Conservation (phyloP, 2,113 vertebrate species). For the Epinephelus lanceolatus region DNA sequence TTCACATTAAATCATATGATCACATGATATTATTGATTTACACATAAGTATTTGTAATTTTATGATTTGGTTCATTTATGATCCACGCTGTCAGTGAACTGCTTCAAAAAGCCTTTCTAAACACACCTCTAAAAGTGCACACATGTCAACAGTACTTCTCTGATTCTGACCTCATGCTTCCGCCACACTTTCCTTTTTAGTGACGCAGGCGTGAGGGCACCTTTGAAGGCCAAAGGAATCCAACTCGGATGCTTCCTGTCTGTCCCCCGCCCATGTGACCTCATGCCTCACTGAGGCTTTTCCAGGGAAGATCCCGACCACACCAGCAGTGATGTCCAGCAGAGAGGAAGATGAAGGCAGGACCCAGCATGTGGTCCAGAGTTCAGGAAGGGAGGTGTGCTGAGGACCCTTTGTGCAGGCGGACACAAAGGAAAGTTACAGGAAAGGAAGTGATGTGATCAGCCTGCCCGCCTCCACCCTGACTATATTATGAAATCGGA, state of each 20-base stretch:
- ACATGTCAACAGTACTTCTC: not conserved
- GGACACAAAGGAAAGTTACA: conserved; percentile 67
- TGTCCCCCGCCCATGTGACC: conserved; percentile 42
- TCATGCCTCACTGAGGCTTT: conserved; percentile 48
- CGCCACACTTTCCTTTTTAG: not conserved
- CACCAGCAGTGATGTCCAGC: conserved; percentile 17
- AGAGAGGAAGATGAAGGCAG: conserved; percentile 23
- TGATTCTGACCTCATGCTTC: conserved; percentile 11
- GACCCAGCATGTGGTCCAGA: conserved; percentile 7
- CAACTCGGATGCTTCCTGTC: conserved; percentile 16
- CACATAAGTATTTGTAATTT: not conserved
- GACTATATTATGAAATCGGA: conserved; percentile 23
- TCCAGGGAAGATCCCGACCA: conserved; percentile 34
- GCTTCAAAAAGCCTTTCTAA: not conserved
- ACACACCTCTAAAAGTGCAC: not conserved
- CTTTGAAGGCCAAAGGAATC: conserved; percentile 3
- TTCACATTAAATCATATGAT: not conserved
- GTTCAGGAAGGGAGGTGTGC: conserved; percentile 74
- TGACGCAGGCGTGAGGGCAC: conserved; percentile 42
- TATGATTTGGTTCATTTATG: not conserved
- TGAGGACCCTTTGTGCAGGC: conserved; percentile 55
- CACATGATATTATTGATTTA: not conserved
- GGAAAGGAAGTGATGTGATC: conserved; percentile 62
- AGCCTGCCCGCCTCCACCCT: conserved; percentile 36
- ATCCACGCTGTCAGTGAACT: not conserved